Base-by-base conservation (phyloP, 2,888 invertebrate species). In the Digitonthophagus gazella region DNA sequence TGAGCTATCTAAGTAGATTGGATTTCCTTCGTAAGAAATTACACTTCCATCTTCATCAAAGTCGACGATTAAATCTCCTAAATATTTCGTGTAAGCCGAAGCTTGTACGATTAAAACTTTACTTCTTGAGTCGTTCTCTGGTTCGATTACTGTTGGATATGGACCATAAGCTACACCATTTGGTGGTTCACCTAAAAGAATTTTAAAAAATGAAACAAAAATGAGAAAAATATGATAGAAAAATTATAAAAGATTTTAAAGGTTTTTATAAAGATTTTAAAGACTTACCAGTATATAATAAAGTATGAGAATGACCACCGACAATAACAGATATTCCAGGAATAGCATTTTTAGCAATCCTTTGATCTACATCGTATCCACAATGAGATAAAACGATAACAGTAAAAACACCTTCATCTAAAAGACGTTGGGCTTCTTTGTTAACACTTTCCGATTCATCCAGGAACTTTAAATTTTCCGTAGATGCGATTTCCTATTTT, bases 341-440 rank as follows among this genome's bases (percentile, higher is more conserved):
- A 1, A 91, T 86, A 56, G 87, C 89, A 2, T 85, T 83, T 2
- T 80, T 78, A 0, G 94, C 95, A 72, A 95, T 88, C 22, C 83
- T 78, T 84, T 85, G 83, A 75, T 92, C 92, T 15, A 87, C 86
- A 1, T 88, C 86, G 63, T 92, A 85, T 1, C 95, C 95, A 65
- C 92, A 89, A 79, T 96, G 95, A 0, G 95, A 93, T n/a, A 95
- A 82, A 2, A 92, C 91, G 65, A 96, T 89, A 73, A 95, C 91
- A 66, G 93, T 92, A 74, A 93, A 89, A 2, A 93, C 87, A 0
- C 89, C 89, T 72, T 88, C 83, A 56, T 81, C 79, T 1, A 86
- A 86, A 28, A 93, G 78, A 69, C 87, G 84, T 64, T 85, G 84
- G 0, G 92, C 90, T 82, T 93, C 93, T 2, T 85, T 84, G 71